Base-by-base conservation (phyloP, 2,888 invertebrate species). In the Trissoscelio sp. region DNA sequence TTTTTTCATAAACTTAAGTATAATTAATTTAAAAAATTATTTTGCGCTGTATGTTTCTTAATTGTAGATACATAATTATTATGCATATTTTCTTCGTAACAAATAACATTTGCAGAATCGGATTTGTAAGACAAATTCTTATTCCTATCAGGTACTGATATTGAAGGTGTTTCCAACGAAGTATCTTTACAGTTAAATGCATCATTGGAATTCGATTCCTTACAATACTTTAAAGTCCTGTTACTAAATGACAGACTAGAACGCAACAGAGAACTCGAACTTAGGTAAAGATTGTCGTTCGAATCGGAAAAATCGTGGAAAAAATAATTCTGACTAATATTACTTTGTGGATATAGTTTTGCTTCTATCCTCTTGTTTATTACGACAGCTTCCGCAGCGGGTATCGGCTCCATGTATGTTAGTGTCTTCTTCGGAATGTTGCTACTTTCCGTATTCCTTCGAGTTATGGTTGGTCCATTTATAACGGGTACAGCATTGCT, bases 401-500 rank as follows among this genome's bases (percentile, higher is more conserved):
- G 89, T 67, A 91, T 90, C 0, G 91, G 89, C 60, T 90, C 88
- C 12, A 87, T 90, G 18, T 90, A 88, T 0, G 87, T 89, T 31
- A 89, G 88, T 18, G 85, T 87, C 72, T 88, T 89, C 62, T 87
- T 89, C 22, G 78, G 86, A n/a, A 64, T 74, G 20, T 86, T 84
- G 16, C 72, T 83, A n/a, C 75, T 86, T 31, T 87, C 85, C 12
- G 86, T 84, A 16, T 39, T 20, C 12, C 84, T 84, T 28, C 79
- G 86, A 62, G 81, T 84, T 58, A 85, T 92, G 82, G 92, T 91
- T 16, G 93, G 93, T 39, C 92, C 92, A 84, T 93, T 93, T 69
- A 93, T 93, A 64, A 92, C 92, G 22, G 92, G 90, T 11, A 89
- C 91, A n/a, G 90, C 91, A 16, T 90, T 90, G 73, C 89, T 91